Percentiles rank a stretch among this genome's conserved stretches.
Evolutionary conservation across 2,888 invertebrate species (phyloP).

Genomic region (Protula sp.): DNA sequence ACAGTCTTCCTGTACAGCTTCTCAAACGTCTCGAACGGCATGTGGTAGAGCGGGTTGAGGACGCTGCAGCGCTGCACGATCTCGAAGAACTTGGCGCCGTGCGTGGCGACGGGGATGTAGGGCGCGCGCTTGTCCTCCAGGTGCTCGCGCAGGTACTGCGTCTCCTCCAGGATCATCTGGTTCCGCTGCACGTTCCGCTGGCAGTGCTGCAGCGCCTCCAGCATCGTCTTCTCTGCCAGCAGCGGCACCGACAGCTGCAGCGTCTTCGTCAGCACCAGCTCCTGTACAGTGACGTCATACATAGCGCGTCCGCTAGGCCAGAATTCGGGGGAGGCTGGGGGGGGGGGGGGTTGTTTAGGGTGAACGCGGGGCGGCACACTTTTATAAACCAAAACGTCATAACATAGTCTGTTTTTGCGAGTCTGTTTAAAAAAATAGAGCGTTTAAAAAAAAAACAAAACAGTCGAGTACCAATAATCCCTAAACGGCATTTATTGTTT

Average conservation of each 20-base stretch:
- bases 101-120: constrained; percentile 42
- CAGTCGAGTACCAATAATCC: no score
- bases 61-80: constrained; percentile 39
- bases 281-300: no score
- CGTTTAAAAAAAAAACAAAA: no score
- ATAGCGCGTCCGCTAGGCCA: no score
- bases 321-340: no score
- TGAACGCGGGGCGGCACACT: no score
- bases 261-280: constrained; percentile 43
- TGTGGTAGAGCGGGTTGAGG: constrained; percentile 40
- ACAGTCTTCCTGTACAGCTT: constrained; percentile 37
- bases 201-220: constrained; percentile 40
- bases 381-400: no score
- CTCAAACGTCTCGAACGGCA: constrained; percentile 42
- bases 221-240: constrained; percentile 47
- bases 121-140: constrained; percentile 44
- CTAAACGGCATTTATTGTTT: no score
- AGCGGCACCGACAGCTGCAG: constrained; percentile 39
- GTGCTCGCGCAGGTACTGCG: constrained; percentile 38
- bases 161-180: constrained; percentile 44
- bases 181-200: constrained; percentile 40
- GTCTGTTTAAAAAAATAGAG: no score
- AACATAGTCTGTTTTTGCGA: no score
- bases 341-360: no score
- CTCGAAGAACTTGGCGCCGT: constrained; percentile 45